Base-by-base conservation (phyloP, 2,797 vertebrate species). In the Urocyon cinereoargenteus region DNA sequence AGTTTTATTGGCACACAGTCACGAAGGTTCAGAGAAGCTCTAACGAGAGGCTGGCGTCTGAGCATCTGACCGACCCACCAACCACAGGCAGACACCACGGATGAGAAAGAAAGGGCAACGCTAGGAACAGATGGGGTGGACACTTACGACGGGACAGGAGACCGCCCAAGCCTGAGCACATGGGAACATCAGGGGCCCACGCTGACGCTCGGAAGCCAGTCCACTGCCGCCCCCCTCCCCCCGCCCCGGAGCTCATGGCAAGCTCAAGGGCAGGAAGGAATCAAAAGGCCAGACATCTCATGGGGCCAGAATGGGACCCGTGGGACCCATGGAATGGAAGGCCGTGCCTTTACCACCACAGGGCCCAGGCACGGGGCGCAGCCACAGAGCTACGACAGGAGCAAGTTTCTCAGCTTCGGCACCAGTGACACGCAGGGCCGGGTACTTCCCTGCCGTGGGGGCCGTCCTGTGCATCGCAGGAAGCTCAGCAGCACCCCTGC, bases 171-270 rank as follows among this genome's bases (percentile, higher is more conserved):
- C 19, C 62, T 14, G 24, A 53, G 70, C 34, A 14, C 34, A 6
- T 31, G 75, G 40, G 55, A 40, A 83, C 68, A 34, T 2, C 0
- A 14, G 16, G 10, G 40, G 82, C 40, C 18, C n/a, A 14, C 3
- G 13, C 0, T 0, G 66, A 68, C 24, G 5, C n/a, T 45, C 2
- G 0, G 36, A 2, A 1, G 21, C 31, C 11, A 10, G 57, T 24
- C 19, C 78, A 6, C 4, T 0, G 16, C 40, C 10, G 15, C 40
- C 40, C 40, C 11, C 22, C n/a, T n/a, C 31, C 1, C 6, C 34
- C 2, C 6, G 26, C 34, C 45, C 15, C 4, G 5, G 6, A 21
- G 18, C 21, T 86, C 28, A 61, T 1, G 53, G 26, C 15, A 86
- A n/a, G 31, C 53, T 31, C 28, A 62, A 51, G 24, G 18, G 14